Conservation (phyloP, 2,888 invertebrate genomes). For the Eristalinus sepulchralis region DNA sequence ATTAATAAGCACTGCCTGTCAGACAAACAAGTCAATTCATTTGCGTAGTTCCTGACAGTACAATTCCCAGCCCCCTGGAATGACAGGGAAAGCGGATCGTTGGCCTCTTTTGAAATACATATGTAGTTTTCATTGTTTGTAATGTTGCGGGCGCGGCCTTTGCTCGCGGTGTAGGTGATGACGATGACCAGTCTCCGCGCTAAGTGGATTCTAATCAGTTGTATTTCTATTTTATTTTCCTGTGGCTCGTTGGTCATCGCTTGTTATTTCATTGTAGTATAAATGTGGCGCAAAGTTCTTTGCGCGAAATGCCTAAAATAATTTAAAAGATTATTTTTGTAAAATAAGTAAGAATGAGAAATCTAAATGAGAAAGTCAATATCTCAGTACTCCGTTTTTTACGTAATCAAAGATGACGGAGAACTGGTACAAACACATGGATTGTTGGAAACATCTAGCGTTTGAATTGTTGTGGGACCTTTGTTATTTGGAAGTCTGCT, state of each 20-base stretch:
- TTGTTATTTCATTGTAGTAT: not conserved
- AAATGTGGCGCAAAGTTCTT: constrained; percentile 11
- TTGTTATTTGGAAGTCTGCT: too few relatives aligned
- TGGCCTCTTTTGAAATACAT: not conserved
- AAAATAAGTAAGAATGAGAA: constrained; percentile 2
- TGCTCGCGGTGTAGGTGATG: not conserved
- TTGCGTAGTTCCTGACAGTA: not conserved
- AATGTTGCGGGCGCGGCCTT: not conserved
- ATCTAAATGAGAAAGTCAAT: not conserved
- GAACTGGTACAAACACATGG: not conserved
- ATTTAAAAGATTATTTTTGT: constrained; percentile 29
- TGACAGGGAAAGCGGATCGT: not conserved
- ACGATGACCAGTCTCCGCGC: constrained; percentile 20
- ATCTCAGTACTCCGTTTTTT: not conserved
- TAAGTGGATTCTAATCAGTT: constrained; percentile 40
- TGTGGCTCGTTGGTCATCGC: constrained; percentile 11
- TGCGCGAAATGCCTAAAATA: constrained; percentile 48
- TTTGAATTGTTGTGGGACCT: too few relatives aligned
- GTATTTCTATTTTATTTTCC: constrained; percentile 13
- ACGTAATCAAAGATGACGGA: not conserved
- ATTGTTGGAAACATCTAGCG: too few relatives aligned
- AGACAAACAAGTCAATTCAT: constrained; percentile 51
- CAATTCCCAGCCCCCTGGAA: not conserved
- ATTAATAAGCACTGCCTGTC: constrained; percentile 41
- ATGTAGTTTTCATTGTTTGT: constrained; percentile 39